Evolutionary conservation across 2,797 vertebrate species (phyloP).

Genomic region (Ficedula albicollis): DNA sequence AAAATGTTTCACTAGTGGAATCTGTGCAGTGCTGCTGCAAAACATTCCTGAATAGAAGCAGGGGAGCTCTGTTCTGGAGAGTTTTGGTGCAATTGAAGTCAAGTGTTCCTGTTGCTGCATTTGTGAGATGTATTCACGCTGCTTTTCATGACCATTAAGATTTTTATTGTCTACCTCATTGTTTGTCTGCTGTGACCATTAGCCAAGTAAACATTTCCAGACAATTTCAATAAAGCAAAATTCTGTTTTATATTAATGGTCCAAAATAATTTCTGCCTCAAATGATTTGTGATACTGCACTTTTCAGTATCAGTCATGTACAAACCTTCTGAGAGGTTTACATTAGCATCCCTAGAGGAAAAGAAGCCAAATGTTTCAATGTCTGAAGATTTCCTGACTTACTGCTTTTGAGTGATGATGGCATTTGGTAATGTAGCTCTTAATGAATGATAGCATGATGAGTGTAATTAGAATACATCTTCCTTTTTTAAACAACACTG

Average conservation of each 20-base stretch:
- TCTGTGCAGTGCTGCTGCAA: neutral
- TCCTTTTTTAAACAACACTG: slow-evolving; percentile 7
- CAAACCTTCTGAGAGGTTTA: slow-evolving; percentile 11
- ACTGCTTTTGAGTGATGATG: slow-evolving; percentile 21
- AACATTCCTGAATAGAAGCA: slow-evolving; percentile 14
- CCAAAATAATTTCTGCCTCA: neutral
- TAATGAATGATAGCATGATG: slow-evolving; percentile 22
- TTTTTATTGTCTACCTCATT: neutral
- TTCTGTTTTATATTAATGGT: neutral
- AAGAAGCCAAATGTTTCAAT: slow-evolving; percentile 17
- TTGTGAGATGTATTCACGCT: neutral
- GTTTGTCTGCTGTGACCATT: slow-evolving; percentile 14
- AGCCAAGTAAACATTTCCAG: slow-evolving; percentile 23
- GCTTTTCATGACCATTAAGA: neutral
- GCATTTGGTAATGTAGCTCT: slow-evolving; percentile 39
- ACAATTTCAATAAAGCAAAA: neutral
- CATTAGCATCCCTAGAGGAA: neutral
- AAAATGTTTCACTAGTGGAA: slow-evolving; percentile 58
- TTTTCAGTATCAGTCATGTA: neutral
- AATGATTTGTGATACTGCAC: neutral
- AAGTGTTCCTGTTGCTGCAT: neutral
- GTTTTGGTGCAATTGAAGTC: neutral
- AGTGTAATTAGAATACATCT: slow-evolving; percentile 37
- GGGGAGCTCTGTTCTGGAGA: neutral
- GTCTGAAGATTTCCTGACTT: slow-evolving; percentile 50